phyloP scores from a whole-genome alignment of 1,140 invertebrate species.

The Asbolus verrucosus region DNA sequence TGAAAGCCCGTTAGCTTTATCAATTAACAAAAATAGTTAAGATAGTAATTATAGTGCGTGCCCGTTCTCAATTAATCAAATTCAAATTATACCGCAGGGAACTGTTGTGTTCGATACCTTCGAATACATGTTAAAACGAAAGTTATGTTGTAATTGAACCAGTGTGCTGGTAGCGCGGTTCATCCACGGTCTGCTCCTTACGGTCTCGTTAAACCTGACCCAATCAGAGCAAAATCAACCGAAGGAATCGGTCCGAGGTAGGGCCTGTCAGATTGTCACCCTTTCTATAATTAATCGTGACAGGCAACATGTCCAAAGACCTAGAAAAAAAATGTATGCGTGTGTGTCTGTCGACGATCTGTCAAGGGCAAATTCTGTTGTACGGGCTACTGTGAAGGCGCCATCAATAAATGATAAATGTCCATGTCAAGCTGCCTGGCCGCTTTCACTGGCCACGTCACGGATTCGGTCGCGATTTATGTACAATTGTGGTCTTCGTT shows the following conservation, averaged over 20 bases:
- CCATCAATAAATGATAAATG: slow-evolving; percentile 38
- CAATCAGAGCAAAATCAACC: slow-evolving; percentile 4
- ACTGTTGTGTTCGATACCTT: slow-evolving; percentile 40
- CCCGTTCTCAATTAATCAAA: slow-evolving; percentile 44
- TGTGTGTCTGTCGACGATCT: not conserved
- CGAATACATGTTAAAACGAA: slow-evolving; percentile 37
- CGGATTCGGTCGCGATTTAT: slow-evolving; percentile 12
- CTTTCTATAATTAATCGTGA: slow-evolving; percentile 25
- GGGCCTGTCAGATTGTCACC: slow-evolving; percentile 2
- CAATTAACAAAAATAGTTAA: slow-evolving; percentile 42
- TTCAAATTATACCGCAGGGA: slow-evolving; percentile 37
- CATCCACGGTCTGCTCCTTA: not conserved
- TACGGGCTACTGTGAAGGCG: slow-evolving; percentile 26
- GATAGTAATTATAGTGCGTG: slow-evolving; percentile 38
- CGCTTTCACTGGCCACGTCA: slow-evolving; percentile 29
- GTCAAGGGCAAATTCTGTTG: slow-evolving; percentile 16
- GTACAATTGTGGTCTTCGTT: not conserved
- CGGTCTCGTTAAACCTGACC: slow-evolving; percentile 6
- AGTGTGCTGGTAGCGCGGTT: not conserved
- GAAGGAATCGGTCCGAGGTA: slow-evolving; percentile 12
- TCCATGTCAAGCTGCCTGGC: slow-evolving; percentile 8
- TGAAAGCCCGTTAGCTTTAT: slow-evolving; percentile 33
- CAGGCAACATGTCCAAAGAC: not conserved
- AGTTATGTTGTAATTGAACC: slow-evolving; percentile 40
- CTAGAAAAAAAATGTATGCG: not conserved